Evolutionary conservation across 2,888 invertebrate genomes (phyloP), one percentile per base, ranked within the genome.

Genomic region (Eupithecia pulchellata): DNA sequence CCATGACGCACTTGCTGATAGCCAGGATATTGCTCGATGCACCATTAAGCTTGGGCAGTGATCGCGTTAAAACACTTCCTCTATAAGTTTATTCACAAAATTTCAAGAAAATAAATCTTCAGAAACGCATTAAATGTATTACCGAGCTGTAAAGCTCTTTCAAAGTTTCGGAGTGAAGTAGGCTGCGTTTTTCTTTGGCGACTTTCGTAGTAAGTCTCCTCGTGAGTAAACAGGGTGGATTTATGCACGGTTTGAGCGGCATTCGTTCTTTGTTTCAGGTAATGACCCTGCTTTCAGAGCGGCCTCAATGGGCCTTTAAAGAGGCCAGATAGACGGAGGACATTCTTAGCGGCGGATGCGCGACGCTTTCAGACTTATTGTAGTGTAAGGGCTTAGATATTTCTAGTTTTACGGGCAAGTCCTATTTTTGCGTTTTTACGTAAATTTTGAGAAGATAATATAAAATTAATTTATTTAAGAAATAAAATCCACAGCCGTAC

Each of bases 211-310:
- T 88, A 86, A 90, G 88, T 86, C 84, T 86, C 85, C 86, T 81
- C 87, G 90, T 88, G 83, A 86, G 92, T 90, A 93, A 93, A 94
- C 93, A 94, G 81, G 82, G 84, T 85, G 89, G 92, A 91, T 93
- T 92, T 92, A 93, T 91, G 90, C 91, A 87, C 86, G 89, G 92
- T 89, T 92, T 92, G 88, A 93, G 91, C 89, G 84, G 89, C 89
- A 87, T 90, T 90, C 89, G 84, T 87, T 89, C 92, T 94, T 94
- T 94, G 94, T 94, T 91, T 80, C 91, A 92, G 91, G 93, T 94
- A 94, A 94, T 93, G 93, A 93, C 92, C 92, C 87, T 78, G 90
- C 93, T 93, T 94, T 94, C 94, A 94, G 90, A 89, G 77, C 87
- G 82, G 80, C 83, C 87, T 93, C 91, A 93, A 93, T 93, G 91